phyloP scores from a whole-genome alignment of 2,797 vertebrate genomes.

The Rhinella marina region DNA sequence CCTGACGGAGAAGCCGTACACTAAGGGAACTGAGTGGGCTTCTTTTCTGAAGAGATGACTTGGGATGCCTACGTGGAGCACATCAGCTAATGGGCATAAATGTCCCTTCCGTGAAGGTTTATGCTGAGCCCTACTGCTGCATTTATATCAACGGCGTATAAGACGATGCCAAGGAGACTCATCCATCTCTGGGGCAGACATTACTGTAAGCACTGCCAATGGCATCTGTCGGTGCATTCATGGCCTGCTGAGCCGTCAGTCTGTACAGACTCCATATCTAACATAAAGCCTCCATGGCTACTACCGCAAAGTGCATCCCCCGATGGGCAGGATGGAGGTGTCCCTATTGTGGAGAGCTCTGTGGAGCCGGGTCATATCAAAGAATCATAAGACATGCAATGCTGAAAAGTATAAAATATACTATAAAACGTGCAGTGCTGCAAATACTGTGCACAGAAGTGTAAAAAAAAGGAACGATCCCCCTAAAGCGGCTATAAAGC shows the following conservation, averaged over 20 bases:
- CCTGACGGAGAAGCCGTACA: too few species aligned
- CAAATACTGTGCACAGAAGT: background rate
- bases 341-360: background rate
- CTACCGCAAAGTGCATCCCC: background rate
- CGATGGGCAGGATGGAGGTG: background rate
- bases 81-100: background rate
- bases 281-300: background rate
- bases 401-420: background rate
- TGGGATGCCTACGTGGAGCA: too few species aligned
- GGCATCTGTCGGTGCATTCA: background rate
- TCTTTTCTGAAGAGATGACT: too few species aligned
- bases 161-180: background rate
- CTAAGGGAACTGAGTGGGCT: too few species aligned
- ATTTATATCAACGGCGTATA: background rate
- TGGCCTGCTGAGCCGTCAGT: background rate
- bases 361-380: background rate
- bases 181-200: background rate
- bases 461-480: background rate
- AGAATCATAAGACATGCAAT: background rate
- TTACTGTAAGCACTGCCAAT: background rate
- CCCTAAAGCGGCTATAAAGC: background rate
- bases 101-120: background rate
- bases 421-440: background rate
- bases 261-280: background rate
- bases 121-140: background rate